Conservation (phyloP, 2,113 vertebrate genomes). For the Solenodon paradoxus region DNA sequence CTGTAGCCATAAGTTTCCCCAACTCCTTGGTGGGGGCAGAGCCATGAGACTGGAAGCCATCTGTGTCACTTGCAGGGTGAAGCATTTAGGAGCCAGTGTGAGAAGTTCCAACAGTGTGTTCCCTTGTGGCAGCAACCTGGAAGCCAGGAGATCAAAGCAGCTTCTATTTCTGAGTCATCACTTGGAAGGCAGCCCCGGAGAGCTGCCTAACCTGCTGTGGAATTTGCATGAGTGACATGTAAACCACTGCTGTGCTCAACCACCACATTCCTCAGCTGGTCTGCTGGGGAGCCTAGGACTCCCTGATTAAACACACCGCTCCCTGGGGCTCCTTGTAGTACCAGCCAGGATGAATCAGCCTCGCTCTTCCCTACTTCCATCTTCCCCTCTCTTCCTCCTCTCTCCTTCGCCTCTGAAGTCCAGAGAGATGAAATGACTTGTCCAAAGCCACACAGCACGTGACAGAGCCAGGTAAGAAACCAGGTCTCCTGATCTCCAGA, state of each 20-base stretch:
- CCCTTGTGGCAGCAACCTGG: neutral
- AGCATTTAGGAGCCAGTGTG: neutral
- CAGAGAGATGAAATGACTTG: neutral
- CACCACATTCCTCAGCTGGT: neutral
- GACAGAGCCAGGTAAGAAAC: neutral
- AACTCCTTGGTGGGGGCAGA: neutral
- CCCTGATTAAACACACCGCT: neutral
- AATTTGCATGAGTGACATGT: neutral
- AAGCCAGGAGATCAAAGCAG: neutral
- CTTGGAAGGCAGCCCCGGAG: neutral
- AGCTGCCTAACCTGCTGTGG: neutral
- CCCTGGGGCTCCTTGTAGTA: neutral
- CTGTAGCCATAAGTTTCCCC: neutral
- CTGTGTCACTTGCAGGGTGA: neutral
- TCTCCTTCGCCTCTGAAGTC: neutral
- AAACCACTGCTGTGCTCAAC: neutral
- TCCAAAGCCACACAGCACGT: neutral
- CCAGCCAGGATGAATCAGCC: neutral
- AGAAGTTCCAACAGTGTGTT: neutral
- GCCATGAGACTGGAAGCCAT: neutral
- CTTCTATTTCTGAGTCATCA: neutral
- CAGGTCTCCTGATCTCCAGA: neutral
- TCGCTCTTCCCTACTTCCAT: neutral
- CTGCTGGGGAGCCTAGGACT: neutral
- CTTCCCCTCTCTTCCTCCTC: neutral